A percentile compares a stretch with the other conserved stretches of the same genome.
Evolutionary conservation across 35 echinoderm and acorn worm species (phyloP).

Genomic region (Hemicentrotus pulcherrimus): DNA sequence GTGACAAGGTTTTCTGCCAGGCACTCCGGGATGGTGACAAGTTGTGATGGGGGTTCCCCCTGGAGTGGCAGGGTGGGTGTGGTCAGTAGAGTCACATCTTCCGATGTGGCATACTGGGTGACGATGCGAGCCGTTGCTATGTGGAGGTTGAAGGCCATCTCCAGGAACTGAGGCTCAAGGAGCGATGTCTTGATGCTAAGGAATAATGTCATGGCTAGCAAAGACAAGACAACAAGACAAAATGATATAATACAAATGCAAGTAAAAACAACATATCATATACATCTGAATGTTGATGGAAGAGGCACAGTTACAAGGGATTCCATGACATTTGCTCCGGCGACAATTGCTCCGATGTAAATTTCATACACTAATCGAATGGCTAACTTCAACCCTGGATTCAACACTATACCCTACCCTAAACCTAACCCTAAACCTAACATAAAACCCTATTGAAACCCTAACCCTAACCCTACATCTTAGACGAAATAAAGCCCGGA

Average conservation of each 20-base stretch:
- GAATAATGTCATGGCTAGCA: slow-evolving; percentile 76
- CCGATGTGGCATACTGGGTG: slow-evolving; percentile 62
- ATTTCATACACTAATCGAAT: too few species aligned
- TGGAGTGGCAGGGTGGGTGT: slow-evolving; percentile 69
- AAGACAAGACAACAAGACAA: neutral
- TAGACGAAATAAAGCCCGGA: too few species aligned
- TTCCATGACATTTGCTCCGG: too few species aligned
- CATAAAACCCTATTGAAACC: too few species aligned
- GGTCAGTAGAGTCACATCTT: slow-evolving; percentile 51
- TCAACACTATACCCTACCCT: too few species aligned
- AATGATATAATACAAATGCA: neutral
- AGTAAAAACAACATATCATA: too few species aligned
- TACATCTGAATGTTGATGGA: too few species aligned
- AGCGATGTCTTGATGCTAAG: slow-evolving; percentile 70
- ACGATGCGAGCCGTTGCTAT: slow-evolving; percentile 74
- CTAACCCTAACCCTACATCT: too few species aligned
- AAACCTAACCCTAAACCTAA: too few species aligned
- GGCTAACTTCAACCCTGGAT: too few species aligned
- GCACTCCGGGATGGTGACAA: slow-evolving; percentile 73
- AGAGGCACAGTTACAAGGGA: too few species aligned
- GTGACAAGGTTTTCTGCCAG: slow-evolving; percentile 86
- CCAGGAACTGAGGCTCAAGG: slow-evolving; percentile 65
- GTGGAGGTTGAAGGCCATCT: slow-evolving; percentile 64
- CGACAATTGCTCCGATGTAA: too few species aligned
- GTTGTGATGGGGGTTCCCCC: slow-evolving; percentile 44